phyloP scores from a whole-genome alignment of 2,113 vertebrate genomes.

The Elephas maximus region DNA sequence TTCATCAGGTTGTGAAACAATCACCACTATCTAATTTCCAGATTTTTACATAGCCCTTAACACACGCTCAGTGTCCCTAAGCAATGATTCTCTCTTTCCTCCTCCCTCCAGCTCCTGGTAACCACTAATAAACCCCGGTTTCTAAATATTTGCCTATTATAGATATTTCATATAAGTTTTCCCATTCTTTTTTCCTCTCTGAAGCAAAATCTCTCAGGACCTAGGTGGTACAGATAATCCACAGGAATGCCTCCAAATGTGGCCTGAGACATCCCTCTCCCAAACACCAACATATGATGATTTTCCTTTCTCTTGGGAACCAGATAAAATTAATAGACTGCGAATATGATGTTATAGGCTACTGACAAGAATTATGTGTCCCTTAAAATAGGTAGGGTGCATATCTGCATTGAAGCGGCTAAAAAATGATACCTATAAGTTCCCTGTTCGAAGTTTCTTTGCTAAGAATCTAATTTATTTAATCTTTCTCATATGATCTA shows the following conservation, averaged over 20 bases:
- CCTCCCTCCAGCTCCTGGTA: too few relatives aligned
- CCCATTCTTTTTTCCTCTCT: background rate
- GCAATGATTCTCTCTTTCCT: too few relatives aligned
- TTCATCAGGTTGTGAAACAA: too few relatives aligned
- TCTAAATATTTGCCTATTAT: too few relatives aligned
- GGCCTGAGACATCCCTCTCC: background rate
- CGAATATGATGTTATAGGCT: background rate
- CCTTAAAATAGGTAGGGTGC: background rate
- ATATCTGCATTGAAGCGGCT: background rate
- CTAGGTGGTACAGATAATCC: background rate
- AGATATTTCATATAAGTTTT: background rate
- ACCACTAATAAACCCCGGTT: too few relatives aligned
- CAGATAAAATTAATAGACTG: background rate
- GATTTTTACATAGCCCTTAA: too few relatives aligned
- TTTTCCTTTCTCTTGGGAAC: background rate
- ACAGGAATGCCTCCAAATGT: background rate
- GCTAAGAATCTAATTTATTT: background rate
- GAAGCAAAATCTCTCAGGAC: background rate
- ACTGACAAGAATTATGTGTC: background rate
- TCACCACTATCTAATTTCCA: too few relatives aligned
- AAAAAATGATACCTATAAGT: background rate
- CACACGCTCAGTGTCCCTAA: too few relatives aligned
- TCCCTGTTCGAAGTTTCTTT: background rate
- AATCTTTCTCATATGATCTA: background rate
- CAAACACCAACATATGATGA: background rate